Conservation (phyloP, 2,888 invertebrate genomes). For the Phasia obesa region DNA sequence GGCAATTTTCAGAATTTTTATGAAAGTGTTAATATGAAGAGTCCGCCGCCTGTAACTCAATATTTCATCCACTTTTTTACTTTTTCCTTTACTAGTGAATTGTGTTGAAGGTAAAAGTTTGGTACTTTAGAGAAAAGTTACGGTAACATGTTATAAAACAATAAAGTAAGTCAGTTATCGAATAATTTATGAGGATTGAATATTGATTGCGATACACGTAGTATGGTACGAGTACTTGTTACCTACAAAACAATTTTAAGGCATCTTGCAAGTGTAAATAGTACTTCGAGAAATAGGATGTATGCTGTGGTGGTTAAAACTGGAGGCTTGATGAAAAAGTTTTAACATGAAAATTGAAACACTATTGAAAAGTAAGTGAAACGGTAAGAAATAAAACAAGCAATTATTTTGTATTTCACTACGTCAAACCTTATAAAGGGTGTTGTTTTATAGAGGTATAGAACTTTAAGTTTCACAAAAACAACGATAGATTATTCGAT, state of each 20-base stretch:
- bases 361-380: neutral
- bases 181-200: slow-evolving; percentile 54
- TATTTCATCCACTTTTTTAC: neutral
- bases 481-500: too few species aligned
- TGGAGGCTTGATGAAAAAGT: neutral
- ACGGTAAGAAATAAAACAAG: neutral
- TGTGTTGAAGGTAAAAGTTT: slow-evolving; percentile 30
- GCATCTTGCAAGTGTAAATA: too few species aligned
- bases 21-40: slow-evolving; percentile 66
- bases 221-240: slow-evolving; percentile 4
- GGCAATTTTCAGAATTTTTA: slow-evolving; percentile 54
- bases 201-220: slow-evolving; percentile 40
- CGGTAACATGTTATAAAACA: slow-evolving; percentile 35
- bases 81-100: neutral
- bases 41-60: slow-evolving; percentile 48
- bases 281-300: neutral
- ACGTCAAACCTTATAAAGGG: too few species aligned
- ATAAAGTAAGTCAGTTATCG: slow-evolving; percentile 48
- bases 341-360: slow-evolving; percentile 18
- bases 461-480: too few species aligned
- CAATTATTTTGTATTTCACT: neutral
- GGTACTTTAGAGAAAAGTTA: slow-evolving; percentile 26
- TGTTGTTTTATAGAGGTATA: too few species aligned
- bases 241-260: slow-evolving; percentile 6
- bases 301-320: neutral